These are phyloP conservation scores for Hoplodrina ambigua DNA, from an alignment of 2,888 invertebrate species.

Conservation along the genomic window DNA sequence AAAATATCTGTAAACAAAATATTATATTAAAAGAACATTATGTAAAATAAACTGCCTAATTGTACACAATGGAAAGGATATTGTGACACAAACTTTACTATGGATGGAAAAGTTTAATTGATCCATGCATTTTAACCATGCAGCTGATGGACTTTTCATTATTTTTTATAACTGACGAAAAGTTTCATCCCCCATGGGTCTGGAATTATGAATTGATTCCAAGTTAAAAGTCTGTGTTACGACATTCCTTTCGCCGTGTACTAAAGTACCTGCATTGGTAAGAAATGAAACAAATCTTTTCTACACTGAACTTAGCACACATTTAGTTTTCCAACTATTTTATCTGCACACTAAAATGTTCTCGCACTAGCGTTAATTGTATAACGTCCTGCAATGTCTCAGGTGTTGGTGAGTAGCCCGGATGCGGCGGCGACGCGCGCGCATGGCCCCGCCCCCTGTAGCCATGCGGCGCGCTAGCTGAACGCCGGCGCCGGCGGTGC, in stretches of 20 bases:
- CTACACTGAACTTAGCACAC: not conserved
- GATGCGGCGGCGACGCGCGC: conserved; percentile 81
- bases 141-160: no score
- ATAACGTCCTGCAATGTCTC: conserved; percentile 52
- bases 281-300: not conserved
- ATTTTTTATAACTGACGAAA: no score
- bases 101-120: no score
- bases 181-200: no score
- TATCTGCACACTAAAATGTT: not conserved
- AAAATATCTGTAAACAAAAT: not conserved
- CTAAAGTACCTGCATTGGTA: not conserved
- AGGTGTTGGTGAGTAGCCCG: conserved; percentile 83
- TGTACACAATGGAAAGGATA: no score
- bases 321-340: not conserved
- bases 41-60: no score
- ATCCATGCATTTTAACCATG: no score
- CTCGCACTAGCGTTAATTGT: conserved; percentile 10
- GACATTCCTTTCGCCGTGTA: no score
- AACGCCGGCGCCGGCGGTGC: conserved; percentile 86
- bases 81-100: no score
- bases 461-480: conserved; percentile 78
- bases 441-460: conserved; percentile 67
- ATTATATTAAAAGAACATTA: no score
- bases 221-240: no score
- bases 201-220: no score